Evolutionary conservation across 2,797 vertebrate species (phyloP), one percentile per base, ranked within the genome.

Genomic region (Enteromius anoplus): DNA sequence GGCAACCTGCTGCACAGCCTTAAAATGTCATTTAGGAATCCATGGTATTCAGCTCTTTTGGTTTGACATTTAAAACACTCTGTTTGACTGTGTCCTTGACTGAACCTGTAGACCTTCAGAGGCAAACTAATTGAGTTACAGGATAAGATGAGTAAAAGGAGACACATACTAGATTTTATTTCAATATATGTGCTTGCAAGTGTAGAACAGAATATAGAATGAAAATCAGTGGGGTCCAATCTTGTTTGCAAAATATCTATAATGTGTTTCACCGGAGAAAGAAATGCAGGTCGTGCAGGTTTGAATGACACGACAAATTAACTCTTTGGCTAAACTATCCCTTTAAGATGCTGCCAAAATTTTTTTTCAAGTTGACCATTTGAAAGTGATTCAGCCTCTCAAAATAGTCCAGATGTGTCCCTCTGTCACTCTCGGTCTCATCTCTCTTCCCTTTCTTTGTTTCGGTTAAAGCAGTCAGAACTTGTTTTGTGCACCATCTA

Each of bases 31-130:
- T 82, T 83, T 84, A 81, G 82, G 84, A 81, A 85, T 86, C 73
- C 64, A 64, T 77, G 70, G 68, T 75, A 84, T 86, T 84, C 75
- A 69, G 69, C 81, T 83, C 77, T 86, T 77, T 80, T 71, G 66
- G 81, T 65, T 82, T 86, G 77, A 86, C 85, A 86, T 88, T 86
- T 85, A 84, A 85, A 84, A 77, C 53, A 66, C 71, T 68, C 81
- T 75, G 78, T 78, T 73, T 62, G 78, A 58, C 53, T 76, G 64
- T 77, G 37, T 75, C 72, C 86, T 87, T 84, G 77, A 75, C 47
- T 84, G 42, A 82, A 60, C 21, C 14, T 86, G 75, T 51, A 58
- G 45, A 84, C 45, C 47, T 80, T 53, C 32, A 79, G 64, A 26
- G 34, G 37, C 23, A 60, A 65, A 81, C 69, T 85, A 23, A 85